Evolutionary conservation across 2,797 vertebrate species (phyloP).

Genomic region (Poeciliopsis presidionis): DNA sequence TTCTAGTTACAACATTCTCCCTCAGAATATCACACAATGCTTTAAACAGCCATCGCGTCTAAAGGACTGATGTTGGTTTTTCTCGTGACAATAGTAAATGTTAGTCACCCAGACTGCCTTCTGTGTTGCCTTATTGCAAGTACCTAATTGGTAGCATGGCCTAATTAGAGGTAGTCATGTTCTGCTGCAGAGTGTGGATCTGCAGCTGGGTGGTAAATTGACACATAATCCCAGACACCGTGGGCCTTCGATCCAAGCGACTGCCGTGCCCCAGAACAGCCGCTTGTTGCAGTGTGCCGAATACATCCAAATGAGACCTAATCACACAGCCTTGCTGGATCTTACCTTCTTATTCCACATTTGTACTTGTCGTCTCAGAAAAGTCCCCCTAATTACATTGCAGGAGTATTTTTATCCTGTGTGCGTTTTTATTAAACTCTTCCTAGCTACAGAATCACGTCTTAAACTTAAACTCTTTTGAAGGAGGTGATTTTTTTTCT

Average conservation of each 20-base stretch:
- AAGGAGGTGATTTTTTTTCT: constrained; percentile 16
- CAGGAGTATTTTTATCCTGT: constrained; percentile 59
- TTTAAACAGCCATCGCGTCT: constrained; percentile 40
- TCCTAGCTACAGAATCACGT: constrained; percentile 55
- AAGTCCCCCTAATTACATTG: constrained; percentile 75
- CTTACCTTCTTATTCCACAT: constrained; percentile 76
- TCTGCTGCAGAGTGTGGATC: constrained; percentile 70
- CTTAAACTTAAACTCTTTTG: constrained; percentile 50
- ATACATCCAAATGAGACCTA: constrained; percentile 77
- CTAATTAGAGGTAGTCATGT: constrained; percentile 82
- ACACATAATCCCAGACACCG: constrained; percentile 80
- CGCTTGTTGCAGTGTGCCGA: constrained; percentile 65
- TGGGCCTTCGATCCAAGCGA: constrained; percentile 73
- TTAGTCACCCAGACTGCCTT: constrained; percentile 54
- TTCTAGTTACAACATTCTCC: constrained; percentile 29
- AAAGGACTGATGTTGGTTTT: constrained; percentile 43
- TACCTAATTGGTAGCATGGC: constrained; percentile 80
- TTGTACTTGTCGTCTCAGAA: constrained; percentile 75
- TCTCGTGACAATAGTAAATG: constrained; percentile 54
- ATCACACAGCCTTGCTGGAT: constrained; percentile 76
- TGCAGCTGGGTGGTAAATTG: constrained; percentile 82
- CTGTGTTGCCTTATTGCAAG: constrained; percentile 66
- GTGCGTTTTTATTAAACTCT: constrained; percentile 65
- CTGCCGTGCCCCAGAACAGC: constrained; percentile 62
- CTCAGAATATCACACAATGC: constrained; percentile 36